A percentile compares a stretch with the other conserved stretches of the same genome.
phyloP scores from a whole-genome alignment of 2,113 vertebrate species.

The Phalacrocorax carbo region DNA sequence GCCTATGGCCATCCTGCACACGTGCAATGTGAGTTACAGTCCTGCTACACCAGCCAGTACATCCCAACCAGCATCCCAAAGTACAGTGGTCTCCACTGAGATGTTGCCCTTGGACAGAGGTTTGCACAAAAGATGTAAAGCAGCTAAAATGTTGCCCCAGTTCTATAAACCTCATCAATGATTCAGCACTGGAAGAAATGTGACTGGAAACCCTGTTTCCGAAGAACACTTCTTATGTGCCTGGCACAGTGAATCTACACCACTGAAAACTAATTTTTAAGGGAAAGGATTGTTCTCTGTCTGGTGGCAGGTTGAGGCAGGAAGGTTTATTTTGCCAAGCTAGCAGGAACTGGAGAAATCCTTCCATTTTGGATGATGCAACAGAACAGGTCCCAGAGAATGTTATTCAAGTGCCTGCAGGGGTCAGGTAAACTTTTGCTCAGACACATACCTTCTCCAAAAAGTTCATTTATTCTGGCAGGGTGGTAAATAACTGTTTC shows the following conservation, averaged over 20 bases:
- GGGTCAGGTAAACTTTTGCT: not conserved
- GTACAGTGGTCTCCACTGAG: not conserved
- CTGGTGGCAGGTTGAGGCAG: not conserved
- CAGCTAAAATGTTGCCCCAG: not conserved
- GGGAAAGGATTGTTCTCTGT: not conserved
- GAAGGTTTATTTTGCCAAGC: not conserved
- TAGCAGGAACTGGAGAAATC: not conserved
- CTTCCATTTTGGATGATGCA: rapidly evolving
- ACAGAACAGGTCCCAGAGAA: not conserved
- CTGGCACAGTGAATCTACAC: not conserved
- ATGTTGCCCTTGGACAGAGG: not conserved
- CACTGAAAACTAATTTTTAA: not conserved
- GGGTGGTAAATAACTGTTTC: not conserved
- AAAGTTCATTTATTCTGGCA: not conserved
- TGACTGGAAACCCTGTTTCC: not conserved
- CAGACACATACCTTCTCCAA: not conserved
- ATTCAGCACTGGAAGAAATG: not conserved
- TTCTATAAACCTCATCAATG: not conserved
- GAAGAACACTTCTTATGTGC: not conserved
- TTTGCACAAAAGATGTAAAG: not conserved
- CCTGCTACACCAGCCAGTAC: not conserved
- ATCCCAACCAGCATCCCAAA: not conserved
- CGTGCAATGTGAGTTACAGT: not conserved
- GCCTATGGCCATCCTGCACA: too few relatives aligned
- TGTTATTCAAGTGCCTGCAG: not conserved